Evolutionary conservation across 1,140 invertebrate species (phyloP).

Genomic region (Argopecten irradians): DNA sequence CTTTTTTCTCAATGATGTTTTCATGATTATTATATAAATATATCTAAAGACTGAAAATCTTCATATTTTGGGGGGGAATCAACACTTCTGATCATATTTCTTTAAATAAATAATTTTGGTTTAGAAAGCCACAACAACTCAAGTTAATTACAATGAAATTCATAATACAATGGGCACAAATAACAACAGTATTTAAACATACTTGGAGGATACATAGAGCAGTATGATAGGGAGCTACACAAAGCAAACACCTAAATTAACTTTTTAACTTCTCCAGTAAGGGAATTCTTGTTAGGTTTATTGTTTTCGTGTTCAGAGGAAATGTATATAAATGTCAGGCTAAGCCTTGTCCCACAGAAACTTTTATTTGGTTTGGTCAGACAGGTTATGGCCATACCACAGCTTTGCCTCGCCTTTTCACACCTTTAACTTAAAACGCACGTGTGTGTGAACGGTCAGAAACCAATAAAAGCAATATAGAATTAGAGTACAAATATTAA

Average conservation of each 20-base stretch:
- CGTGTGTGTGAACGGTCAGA: neutral
- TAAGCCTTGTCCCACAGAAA: neutral
- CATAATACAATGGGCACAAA: too few species aligned
- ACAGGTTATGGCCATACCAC: neutral
- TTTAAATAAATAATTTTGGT: too few species aligned
- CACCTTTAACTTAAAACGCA: neutral
- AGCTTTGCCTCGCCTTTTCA: neutral
- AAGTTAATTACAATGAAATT: too few species aligned
- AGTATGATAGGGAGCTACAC: neutral
- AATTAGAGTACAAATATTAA: too few species aligned
- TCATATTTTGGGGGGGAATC: too few species aligned
- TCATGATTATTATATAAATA: neutral
- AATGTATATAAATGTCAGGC: constrained; percentile 8
- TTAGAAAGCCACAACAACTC: too few species aligned
- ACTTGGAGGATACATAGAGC: too few species aligned
- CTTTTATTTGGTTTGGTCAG: constrained; percentile 6
- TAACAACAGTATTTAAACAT: too few species aligned
- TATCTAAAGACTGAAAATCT: too few species aligned
- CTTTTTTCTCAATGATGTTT: neutral
- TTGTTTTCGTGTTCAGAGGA: neutral
- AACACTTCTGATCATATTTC: too few species aligned
- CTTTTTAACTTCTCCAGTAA: neutral
- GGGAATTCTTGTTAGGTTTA: neutral
- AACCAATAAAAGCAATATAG: too few species aligned
- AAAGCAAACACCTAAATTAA: neutral